Percentiles rank a stretch among this genome's conserved stretches.
Evolutionary conservation across 1,140 invertebrate species (phyloP).

Genomic region (Caenorhabditis elegans): WBcel235 BX284604.4:10699501-10700000

Average conservation of each 20-base stretch:
- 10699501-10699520: neutral
- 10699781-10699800: no score
- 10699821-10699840: neutral
- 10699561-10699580: neutral
- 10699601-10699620: neutral
- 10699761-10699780: no score
- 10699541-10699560: neutral
- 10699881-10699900: no score
- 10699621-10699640: neutral
- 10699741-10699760: neutral
- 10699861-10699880: neutral
- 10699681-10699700: constrained; percentile 17
- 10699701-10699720: neutral
- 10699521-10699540: neutral
- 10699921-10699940: neutral
- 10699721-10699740: neutral
- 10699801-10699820: neutral
- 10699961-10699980: constrained; percentile 1
- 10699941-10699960: constrained; percentile 5
- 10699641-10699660: neutral
- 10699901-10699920: neutral
- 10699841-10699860: neutral
- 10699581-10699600: no score
- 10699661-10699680: constrained; percentile 29
- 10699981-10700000: constrained; percentile 5